Conservation (phyloP, 2,797 vertebrate species). For the Podarcis lilfordi region DNA sequence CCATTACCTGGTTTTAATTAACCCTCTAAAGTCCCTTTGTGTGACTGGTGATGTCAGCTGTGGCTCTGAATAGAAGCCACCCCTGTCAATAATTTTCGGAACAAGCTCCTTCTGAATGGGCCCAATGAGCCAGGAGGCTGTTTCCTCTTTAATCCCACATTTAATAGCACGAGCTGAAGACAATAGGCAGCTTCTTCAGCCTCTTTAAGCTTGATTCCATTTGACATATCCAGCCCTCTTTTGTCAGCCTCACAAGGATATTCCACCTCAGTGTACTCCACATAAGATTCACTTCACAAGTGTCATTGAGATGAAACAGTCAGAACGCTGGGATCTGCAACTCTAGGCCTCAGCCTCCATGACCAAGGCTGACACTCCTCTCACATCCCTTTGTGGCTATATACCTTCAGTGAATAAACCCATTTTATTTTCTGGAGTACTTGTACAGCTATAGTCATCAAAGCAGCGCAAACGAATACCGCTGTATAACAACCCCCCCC, state of each 20-base stretch:
- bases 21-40: slow-evolving; percentile 67
- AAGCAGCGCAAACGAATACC: not conserved
- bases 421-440: slow-evolving; percentile 34
- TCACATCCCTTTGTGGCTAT: not conserved
- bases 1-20: slow-evolving; percentile 71
- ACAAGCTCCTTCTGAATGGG: slow-evolving; percentile 66
- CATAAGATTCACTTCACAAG: slow-evolving; percentile 48
- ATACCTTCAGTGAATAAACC: slow-evolving; percentile 24
- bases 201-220: slow-evolving; percentile 56
- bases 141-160: slow-evolving; percentile 69
- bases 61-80: slow-evolving; percentile 55
- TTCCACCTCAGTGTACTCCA: slow-evolving; percentile 38
- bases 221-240: slow-evolving; percentile 63
- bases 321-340: slow-evolving; percentile 36
- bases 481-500: not conserved
- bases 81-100: slow-evolving; percentile 67
- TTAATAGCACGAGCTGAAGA: slow-evolving; percentile 54
- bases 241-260: slow-evolving; percentile 55
- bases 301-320: slow-evolving; percentile 62
- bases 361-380: not conserved
- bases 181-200: slow-evolving; percentile 63
- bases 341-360: slow-evolving; percentile 33
- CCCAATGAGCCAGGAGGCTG: slow-evolving; percentile 52
- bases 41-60: slow-evolving; percentile 52
- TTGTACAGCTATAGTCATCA: slow-evolving; percentile 1